A percentile compares a stretch with the other conserved stretches of the same genome.
phyloP scores from a whole-genome alignment of 2,888 invertebrate genomes.

The Ochropacha duplaris region DNA sequence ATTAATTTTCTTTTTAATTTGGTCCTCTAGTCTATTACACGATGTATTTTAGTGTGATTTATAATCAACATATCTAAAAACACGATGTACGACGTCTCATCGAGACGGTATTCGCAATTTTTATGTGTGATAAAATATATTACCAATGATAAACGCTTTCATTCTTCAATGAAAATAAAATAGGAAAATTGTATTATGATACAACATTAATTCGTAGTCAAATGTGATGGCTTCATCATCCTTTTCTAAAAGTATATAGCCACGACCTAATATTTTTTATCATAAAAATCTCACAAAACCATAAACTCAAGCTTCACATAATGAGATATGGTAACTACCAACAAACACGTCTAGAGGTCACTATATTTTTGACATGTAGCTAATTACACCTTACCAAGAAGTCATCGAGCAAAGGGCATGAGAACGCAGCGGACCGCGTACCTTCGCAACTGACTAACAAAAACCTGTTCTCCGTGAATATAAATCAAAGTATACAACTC shows the following conservation, averaged over 20 bases:
- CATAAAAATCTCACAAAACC: not conserved
- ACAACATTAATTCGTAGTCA: not conserved
- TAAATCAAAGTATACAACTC: slow-evolving; percentile 69
- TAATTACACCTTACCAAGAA: slow-evolving; percentile 49
- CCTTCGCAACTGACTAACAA: slow-evolving; percentile 50
- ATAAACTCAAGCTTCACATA: not conserved
- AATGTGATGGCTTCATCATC: not conserved
- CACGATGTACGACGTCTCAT: slow-evolving; percentile 37
- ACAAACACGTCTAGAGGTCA: slow-evolving; percentile 23
- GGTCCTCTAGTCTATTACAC: slow-evolving; percentile 53
- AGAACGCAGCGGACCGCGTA: slow-evolving; percentile 41
- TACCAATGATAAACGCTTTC: slow-evolving; percentile 31
- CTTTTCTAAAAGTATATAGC: not conserved
- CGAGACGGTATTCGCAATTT: slow-evolving; percentile 38
- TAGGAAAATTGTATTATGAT: not conserved
- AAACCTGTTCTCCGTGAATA: slow-evolving; percentile 58
- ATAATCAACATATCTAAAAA: slow-evolving; percentile 43
- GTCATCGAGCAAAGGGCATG: slow-evolving; percentile 56
- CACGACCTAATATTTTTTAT: too few relatives aligned
- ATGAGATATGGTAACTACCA: not conserved
- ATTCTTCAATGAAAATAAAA: slow-evolving; percentile 6
- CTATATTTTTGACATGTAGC: slow-evolving; percentile 29
- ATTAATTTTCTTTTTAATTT: slow-evolving; percentile 81
- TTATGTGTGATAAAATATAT: slow-evolving; percentile 33
- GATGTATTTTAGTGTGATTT: slow-evolving; percentile 64